A percentile compares a stretch with the other conserved stretches of the same genome.
Conservation (phyloP, 1,140 invertebrate species). For the Charaxes varanes region DNA sequence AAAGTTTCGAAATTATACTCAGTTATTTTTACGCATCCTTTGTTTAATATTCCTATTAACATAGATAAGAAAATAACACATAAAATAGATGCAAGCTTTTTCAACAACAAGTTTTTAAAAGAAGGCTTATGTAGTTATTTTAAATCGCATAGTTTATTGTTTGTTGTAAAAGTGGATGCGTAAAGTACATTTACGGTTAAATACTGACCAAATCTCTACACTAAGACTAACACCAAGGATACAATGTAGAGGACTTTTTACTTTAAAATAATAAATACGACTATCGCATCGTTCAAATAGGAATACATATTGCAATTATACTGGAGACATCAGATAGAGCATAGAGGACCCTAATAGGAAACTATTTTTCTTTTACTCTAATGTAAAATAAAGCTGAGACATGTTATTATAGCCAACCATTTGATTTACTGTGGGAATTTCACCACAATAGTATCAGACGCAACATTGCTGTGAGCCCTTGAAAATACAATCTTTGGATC, state of each 20-base stretch:
- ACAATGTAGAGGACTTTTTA: too few relatives aligned
- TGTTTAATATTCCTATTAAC: slow-evolving; percentile 13
- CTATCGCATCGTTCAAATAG: too few relatives aligned
- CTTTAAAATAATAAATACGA: too few relatives aligned
- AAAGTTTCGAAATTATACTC: slow-evolving; percentile 12
- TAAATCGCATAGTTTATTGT: too few relatives aligned
- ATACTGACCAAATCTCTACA: too few relatives aligned
- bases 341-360: neutral
- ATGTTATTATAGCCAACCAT: neutral
- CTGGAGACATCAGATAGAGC: too few relatives aligned
- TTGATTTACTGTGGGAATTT: slow-evolving; percentile 27
- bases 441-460: slow-evolving; percentile 23
- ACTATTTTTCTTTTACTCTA: too few relatives aligned
- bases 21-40: slow-evolving; percentile 9
- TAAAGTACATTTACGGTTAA: too few relatives aligned
- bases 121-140: neutral
- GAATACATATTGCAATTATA: too few relatives aligned
- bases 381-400: neutral
- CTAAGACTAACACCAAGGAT: too few relatives aligned
- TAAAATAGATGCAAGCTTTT: neutral
- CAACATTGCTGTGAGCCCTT: slow-evolving; percentile 23
- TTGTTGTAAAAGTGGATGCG: too few relatives aligned
- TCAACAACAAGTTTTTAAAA: neutral
- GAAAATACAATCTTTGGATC: slow-evolving; percentile 19
- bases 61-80: slow-evolving; percentile 10